A percentile compares a stretch with the other conserved stretches of the same genome.
Evolutionary conservation across 2,797 vertebrate species (phyloP).

Genomic region (Gymnothorax javanicus): DNA sequence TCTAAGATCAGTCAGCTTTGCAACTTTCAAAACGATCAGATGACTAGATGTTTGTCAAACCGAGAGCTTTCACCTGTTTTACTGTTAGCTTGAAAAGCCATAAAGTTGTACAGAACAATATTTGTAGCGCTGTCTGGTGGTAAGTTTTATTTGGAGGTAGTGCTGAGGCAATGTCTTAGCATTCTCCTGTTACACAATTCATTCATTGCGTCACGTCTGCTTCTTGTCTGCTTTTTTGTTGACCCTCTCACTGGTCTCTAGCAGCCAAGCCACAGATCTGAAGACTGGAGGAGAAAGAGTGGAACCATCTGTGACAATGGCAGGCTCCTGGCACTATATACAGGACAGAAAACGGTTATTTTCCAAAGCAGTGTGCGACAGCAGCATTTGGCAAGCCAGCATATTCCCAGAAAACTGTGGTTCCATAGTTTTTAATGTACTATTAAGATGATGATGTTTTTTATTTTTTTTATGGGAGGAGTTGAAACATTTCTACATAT

Average conservation of each 20-base stretch:
- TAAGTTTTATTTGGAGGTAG: constrained; percentile 20
- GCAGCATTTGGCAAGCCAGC: not conserved
- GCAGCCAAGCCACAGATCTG: constrained; percentile 24
- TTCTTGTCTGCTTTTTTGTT: not conserved
- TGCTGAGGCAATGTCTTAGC: constrained; percentile 24
- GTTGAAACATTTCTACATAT: not conserved
- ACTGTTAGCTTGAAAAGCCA: constrained; percentile 26
- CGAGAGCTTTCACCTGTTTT: constrained; percentile 34
- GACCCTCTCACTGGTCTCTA: not conserved
- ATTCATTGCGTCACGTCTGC: not conserved
- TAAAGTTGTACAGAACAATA: not conserved
- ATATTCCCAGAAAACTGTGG: not conserved
- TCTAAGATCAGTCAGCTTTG: constrained; percentile 18
- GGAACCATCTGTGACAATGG: constrained; percentile 41
- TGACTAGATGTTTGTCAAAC: constrained; percentile 20
- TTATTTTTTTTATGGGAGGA: constrained; percentile 24
- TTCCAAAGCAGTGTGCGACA: constrained; percentile 31
- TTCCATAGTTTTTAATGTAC: constrained; percentile 20
- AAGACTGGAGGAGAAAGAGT: constrained; percentile 36
- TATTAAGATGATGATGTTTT: not conserved
- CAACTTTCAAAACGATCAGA: constrained; percentile 18
- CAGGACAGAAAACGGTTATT: constrained; percentile 16
- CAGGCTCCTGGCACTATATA: constrained; percentile 45
- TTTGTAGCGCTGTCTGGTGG: constrained; percentile 15
- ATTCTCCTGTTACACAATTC: not conserved